phyloP scores from a whole-genome alignment of 2,113 vertebrate genomes.

The Ursus arctos region DNA sequence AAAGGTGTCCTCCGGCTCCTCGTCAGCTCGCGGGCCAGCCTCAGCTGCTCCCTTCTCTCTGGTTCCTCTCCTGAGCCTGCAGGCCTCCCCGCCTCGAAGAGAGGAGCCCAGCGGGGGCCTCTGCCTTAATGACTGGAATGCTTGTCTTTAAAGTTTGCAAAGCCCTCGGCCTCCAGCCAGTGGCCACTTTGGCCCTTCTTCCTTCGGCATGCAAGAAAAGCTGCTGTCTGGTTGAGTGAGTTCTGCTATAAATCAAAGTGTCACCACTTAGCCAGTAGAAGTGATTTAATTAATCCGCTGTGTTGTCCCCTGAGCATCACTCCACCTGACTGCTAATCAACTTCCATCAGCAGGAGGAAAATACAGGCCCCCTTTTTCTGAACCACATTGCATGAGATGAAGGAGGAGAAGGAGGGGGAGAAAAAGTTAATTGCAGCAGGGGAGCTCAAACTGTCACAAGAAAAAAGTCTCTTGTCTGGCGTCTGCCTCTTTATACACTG shows the following conservation, averaged over 20 bases:
- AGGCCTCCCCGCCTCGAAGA: neutral
- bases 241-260: constrained; percentile 90
- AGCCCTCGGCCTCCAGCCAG: constrained; percentile 72
- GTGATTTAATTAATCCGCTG: constrained; percentile 90
- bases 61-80: neutral
- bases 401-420: constrained; percentile 70
- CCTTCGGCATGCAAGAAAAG: constrained; percentile 84
- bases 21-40: neutral
- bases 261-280: constrained; percentile 89
- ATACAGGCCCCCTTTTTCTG: constrained; percentile 53
- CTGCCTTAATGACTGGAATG: neutral
- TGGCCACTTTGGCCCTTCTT: constrained; percentile 80
- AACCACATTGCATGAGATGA: constrained; percentile 70
- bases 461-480: constrained; percentile 79
- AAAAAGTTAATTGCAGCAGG: constrained; percentile 81
- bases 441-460: constrained; percentile 79
- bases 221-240: constrained; percentile 87
- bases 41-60: neutral
- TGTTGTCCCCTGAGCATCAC: constrained; percentile 85
- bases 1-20: neutral
- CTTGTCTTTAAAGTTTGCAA: constrained; percentile 51
- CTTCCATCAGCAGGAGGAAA: constrained; percentile 87
- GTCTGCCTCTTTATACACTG: constrained; percentile 66
- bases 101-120: neutral
- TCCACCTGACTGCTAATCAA: constrained; percentile 91